Base-by-base conservation (phyloP, 2,113 vertebrate genomes). In the Dicerorhinus sumatrensis region DNA sequence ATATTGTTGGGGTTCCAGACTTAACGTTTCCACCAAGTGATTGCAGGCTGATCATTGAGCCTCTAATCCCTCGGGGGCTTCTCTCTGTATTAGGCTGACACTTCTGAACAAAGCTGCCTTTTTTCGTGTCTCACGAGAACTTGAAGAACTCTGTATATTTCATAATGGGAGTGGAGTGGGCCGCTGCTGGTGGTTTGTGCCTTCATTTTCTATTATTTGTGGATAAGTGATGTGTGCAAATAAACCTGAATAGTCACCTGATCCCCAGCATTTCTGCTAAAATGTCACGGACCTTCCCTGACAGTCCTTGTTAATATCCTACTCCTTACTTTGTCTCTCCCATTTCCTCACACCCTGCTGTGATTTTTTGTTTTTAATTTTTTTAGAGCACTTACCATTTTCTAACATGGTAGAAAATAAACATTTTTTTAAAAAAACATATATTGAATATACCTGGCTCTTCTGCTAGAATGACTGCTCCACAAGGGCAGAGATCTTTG, bases 191-290 rank as follows among this genome's bases (percentile, higher is more conserved):
- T 58, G 13, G 58, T 76, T 70, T 13, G n/a, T 80, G 27, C 48
- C 39, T 82, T 77, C 39, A 23, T 93, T 67, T 95, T 77, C 48
- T 86, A 11, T 86, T 89, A 65, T 51, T 76, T 36, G 10, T 90
- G 69, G 11, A 36, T 82, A 79, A 58, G 63, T 23, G n/a, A 39
- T 3, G 5, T 14, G 6, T 62, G 1, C 7, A 83, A 36, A 48
- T 27, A 94, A 63, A 23, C 27, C 3, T 23, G 29, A 85, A 20
- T 42, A 84, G 16, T 85, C 62, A 39, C 16, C 42, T 10, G 11
- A 60, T 72, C 11, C 39, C 39, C 39, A 73, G 2, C 31, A 17
- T 75, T n/a, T 73, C 89, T 82, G 54, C 25, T 58, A 20, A 39
- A 87, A 87, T 54, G 13, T 56, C 58, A 33, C 18, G n/a, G 85